Evolutionary conservation across 2,113 vertebrate species (phyloP), one percentile per base, ranked within the genome.

Genomic region (Candoia aspera): DNA sequence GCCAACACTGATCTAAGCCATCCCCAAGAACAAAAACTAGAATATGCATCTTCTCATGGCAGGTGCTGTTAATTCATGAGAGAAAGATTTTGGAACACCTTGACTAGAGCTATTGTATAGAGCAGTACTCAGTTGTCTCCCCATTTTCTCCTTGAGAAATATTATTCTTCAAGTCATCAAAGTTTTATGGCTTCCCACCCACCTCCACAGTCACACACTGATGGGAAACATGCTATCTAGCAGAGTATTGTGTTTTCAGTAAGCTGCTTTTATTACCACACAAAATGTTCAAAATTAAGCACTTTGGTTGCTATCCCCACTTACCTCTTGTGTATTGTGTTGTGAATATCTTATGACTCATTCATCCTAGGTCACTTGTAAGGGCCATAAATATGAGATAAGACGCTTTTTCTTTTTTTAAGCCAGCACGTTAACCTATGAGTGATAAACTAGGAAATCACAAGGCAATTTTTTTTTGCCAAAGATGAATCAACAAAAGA

Each of bases 321-420:
- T 64, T 88, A 92, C 93, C 91, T 29, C 94, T 85, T 26, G 53
- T 90, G 94, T 60, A 62, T 93, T 94, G 94, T 96, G 94, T 94
- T 84, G 73, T 91, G 46, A 94, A 94, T 95, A 96, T 97, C 95
- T 94, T 92, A 88, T 97, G 97, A 97, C 95, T 97, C 97, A 97
- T 68, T 92, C 57, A 19, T 94, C 88, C 95, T 92, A 73, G 93
- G 90, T 55, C 93, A 94, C 90, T 59, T 88, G 92, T 37, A 62
- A 91, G 91, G 88, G 79, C 91, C 92, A 92, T 95, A 95, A 96
- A 97, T 95, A 97, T 87, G 84, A 94, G 42, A 93, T 26, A 37
- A 49, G 0, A 92, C 90, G 89, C 87, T 37, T 33, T 79, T 79
- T 79, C 33, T 79, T 37, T 95, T 23, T 93, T 96, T 89, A 0